phyloP scores from a whole-genome alignment of 2,888 invertebrate species.

The Azorinus chamasolen region DNA sequence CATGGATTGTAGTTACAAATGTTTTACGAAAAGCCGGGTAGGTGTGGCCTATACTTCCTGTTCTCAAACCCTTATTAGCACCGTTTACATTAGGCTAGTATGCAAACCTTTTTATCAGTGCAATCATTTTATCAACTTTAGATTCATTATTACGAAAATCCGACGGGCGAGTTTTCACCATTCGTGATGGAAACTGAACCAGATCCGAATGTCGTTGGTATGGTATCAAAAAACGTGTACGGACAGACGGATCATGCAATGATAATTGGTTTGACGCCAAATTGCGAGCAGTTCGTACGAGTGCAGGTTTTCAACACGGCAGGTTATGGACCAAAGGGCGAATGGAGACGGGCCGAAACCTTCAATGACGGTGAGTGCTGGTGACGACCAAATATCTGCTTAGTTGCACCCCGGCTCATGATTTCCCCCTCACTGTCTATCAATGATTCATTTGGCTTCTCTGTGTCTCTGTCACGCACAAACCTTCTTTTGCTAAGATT shows the following conservation, averaged over 20 bases:
- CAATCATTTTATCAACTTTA: slow-evolving; percentile 14
- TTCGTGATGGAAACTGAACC: slow-evolving; percentile 33
- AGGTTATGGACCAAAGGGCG: slow-evolving; percentile 52
- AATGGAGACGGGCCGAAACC: slow-evolving; percentile 51
- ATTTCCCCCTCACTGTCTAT: no score
- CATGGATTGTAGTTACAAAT: no score
- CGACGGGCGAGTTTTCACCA: slow-evolving; percentile 19
- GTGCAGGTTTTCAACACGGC: slow-evolving; percentile 56
- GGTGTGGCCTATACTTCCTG: no score
- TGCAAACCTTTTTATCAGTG: neutral
- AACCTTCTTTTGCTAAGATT: no score
- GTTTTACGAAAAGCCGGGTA: no score
- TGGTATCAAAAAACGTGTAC: slow-evolving; percentile 45
- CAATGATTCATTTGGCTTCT: no score
- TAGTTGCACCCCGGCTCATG: no score
- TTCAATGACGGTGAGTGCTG: slow-evolving; percentile 29
- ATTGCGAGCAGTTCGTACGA: slow-evolving; percentile 37
- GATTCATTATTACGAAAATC: slow-evolving; percentile 45
- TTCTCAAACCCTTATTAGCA: no score
- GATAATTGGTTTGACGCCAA: slow-evolving; percentile 39
- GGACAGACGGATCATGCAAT: slow-evolving; percentile 42
- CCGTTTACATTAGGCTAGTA: neutral
- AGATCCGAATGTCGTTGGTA: slow-evolving; percentile 22
- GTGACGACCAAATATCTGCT: no score
- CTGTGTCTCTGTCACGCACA: no score